Evolutionary conservation across 2,888 invertebrate species (phyloP).

Genomic region (Ectemnius lituratus): DNA sequence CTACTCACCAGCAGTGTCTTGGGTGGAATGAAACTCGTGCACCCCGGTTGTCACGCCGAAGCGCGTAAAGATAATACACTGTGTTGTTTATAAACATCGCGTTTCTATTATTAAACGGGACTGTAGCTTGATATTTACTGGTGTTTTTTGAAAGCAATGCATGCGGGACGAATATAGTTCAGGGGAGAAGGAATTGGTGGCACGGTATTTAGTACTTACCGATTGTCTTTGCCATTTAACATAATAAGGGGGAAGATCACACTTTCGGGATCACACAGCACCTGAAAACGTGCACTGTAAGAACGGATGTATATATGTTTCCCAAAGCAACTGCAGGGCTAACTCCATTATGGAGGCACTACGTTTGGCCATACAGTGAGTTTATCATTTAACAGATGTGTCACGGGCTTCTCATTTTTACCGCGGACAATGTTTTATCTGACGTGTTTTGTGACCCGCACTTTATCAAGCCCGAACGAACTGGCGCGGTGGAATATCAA

Average conservation of each 20-base stretch:
- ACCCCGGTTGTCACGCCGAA: not conserved
- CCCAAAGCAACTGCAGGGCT: constrained; percentile 30
- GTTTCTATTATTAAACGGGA: not conserved
- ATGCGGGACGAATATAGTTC: not conserved
- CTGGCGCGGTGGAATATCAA: constrained; percentile 11
- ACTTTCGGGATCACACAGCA: constrained; percentile 12
- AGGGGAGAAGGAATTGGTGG: not conserved
- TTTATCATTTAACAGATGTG: constrained; percentile 47
- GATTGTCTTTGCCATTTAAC: constrained; percentile 14
- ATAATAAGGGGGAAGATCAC: constrained; percentile 12
- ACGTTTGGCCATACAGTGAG: constrained; percentile 75
- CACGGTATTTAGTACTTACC: not conserved
- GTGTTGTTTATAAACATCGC: not conserved
- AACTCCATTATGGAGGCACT: constrained; percentile 71
- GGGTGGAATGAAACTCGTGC: constrained; percentile 3
- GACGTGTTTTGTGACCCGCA: constrained; percentile 8
- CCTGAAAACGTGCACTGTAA: constrained; percentile 38
- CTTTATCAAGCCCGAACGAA: constrained; percentile 1
- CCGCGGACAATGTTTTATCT: not conserved
- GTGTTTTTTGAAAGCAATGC: not conserved
- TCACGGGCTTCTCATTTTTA: constrained; percentile 8
- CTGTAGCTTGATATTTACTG: not conserved
- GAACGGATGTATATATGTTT: constrained; percentile 48
- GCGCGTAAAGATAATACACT: constrained; percentile 2
- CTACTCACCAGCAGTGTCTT: not conserved